Base-by-base conservation (phyloP, 1,140 invertebrate genomes). In the Drosophila navojoa region DNA sequence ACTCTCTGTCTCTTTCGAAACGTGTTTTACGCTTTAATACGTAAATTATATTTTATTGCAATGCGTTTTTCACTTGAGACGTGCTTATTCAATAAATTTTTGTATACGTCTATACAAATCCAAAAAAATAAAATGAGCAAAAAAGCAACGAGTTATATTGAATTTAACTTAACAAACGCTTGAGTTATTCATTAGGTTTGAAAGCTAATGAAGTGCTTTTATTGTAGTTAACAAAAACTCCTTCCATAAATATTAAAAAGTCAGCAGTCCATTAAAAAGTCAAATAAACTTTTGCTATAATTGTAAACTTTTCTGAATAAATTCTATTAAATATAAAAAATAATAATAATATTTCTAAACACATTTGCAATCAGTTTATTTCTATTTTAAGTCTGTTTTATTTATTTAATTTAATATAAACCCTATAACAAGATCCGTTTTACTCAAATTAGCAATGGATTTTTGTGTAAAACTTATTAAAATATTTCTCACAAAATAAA, bases 1-100 rank as follows among this genome's bases (percentile, higher is more conserved):
- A 22, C 11, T 77, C 40, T 42, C 16, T 73, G 38, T 16, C 6
- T 54, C 44, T 53, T 1, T n/a, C 40, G 52, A 77, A 79, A 85
- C 81, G 81, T 85, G 81, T 77, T 80, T 81, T 52, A 69, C 44
- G 74, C 62, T 60, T 15, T 15, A 47, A 67, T 70, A 53, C 35
- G 66, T 27, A 50, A 71, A 68, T 71, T 75, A 64, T 27, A 49
- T 15, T 69, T 50, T 63, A 53, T 40, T 59, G 27, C 25, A 64
- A 27, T 73, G 55, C 44, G 60, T 44, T 80, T 80, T 53, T 61
- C 63, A 45, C 62, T 16, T 27, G 16, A 40, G 47, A 81, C 79
- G 79, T 81, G 79, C 57, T 54, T 35, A 44, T 38, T 4, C 22
- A 32, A 0, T 4, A 32, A 78, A 70, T 78, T 45, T 74, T 71